These are phyloP conservation scores for Xestoiulus laeticollis DNA, from an alignment of 2,888 invertebrate species.

Conservation along the genomic window DNA sequence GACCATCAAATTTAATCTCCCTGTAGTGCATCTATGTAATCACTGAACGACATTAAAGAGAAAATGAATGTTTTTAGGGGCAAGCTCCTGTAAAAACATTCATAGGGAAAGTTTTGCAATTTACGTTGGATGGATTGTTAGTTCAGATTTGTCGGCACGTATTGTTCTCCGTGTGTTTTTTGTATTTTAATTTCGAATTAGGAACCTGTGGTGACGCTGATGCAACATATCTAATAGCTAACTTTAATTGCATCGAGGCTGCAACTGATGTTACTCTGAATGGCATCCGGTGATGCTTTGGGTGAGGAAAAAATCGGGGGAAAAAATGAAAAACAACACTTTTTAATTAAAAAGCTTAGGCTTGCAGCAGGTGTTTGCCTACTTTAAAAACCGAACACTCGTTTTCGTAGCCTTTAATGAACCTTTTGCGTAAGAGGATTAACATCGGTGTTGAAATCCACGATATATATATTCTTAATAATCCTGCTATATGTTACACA, in stretches of 20 bases:
- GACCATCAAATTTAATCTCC: not conserved
- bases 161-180: not conserved
- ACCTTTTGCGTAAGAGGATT: not conserved
- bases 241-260: constrained; percentile 2
- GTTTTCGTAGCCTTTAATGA: constrained; percentile 13
- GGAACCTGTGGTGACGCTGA: not conserved
- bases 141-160: not conserved
- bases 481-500: too few relatives aligned
- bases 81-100: not conserved
- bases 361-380: constrained; percentile 30
- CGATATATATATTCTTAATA: too few relatives aligned
- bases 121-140: not conserved
- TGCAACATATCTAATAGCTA: not conserved
- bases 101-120: not conserved
- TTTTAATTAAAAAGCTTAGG: constrained; percentile 8
- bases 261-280: constrained; percentile 6
- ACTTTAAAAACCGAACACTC: not conserved
- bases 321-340: not conserved
- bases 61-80: not conserved
- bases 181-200: not conserved
- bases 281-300: not conserved
- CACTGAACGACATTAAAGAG: not conserved
- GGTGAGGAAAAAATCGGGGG: not conserved
- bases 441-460: not conserved
- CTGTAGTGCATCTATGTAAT: not conserved